These are phyloP conservation scores for Drosophila ananassae DNA, from an alignment of 1,140 invertebrate genomes.

Conservation along the genomic window DNA sequence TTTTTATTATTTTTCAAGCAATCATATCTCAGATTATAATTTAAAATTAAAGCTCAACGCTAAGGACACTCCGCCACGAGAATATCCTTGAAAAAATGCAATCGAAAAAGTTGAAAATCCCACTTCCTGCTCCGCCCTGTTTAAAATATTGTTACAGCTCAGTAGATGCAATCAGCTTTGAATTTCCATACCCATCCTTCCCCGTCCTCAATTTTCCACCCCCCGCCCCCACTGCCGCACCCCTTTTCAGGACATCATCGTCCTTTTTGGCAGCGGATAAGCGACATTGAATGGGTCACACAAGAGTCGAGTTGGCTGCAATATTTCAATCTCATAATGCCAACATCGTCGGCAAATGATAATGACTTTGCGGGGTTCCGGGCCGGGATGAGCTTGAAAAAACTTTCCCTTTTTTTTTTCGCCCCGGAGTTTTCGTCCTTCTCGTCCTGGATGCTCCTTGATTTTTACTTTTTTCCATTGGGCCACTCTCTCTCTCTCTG, in stretches of 20 bases:
- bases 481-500: not conserved
- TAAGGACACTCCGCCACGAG: not conserved
- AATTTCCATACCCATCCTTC: slow-evolving; percentile 11
- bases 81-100: slow-evolving; percentile 19
- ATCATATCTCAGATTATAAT: not conserved
- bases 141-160: slow-evolving; percentile 35
- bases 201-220: not conserved
- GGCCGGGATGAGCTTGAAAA: not conserved
- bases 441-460: not conserved
- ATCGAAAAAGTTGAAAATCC: slow-evolving; percentile 23
- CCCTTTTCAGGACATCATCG: not conserved
- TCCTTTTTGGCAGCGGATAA: slow-evolving; percentile 26
- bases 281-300: slow-evolving; percentile 52
- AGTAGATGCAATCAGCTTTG: slow-evolving; percentile 42
- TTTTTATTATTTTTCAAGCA: not conserved
- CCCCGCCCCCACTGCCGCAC: too few species aligned
- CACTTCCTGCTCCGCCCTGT: not conserved
- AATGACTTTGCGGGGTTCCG: slow-evolving; percentile 37
- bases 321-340: slow-evolving; percentile 55
- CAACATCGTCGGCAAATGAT: slow-evolving; percentile 42
- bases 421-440: not conserved
- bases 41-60: not conserved
- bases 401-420: slow-evolving; percentile 41
- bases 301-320: slow-evolving; percentile 27
- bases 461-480: not conserved